Evolutionary conservation across 2,888 invertebrate species (phyloP), one percentile per base, ranked within the genome.

Genomic region (Siphlonurus alternatus): DNA sequence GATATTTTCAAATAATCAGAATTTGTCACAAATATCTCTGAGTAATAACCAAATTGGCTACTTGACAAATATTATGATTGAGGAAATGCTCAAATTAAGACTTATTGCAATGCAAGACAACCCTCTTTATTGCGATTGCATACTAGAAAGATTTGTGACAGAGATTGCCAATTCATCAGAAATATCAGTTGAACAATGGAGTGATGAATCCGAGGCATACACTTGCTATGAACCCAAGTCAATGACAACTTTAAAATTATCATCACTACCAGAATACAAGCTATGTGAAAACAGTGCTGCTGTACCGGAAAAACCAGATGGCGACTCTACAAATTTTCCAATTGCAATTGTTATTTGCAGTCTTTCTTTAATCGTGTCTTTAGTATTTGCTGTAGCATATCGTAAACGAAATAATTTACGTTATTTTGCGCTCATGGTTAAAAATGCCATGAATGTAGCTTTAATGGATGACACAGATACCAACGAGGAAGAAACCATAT

Each of bases 41-140:
- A 74, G 73, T 23, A 72, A 78, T 1, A 85, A 85, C 65, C 81
- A 79, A 25, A 76, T 85, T 7, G 82, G 80, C 62, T 69, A 81
- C 5, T 74, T 86, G 5, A 77, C 81, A 0, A 72, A 75, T 18
- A 77, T 78, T 53, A 85, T 86, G 82, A 70, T 81, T 0, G 67
- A 72, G 18, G 85, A 86, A 67, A 75, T 85, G 3, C 70, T 73
- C 1, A 68, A 73, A 0, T 65, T 83, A 1, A 70, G 75, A 0
- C 79, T 77, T 64, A 66, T 86, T 0, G 78, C 78, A 1, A 62
- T 86, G 0, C 77, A 80, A 0, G 76, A 76, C 0, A 87, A 86
- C 69, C 78, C 78, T 5, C 78, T 85, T 22, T 74, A 82, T 0
- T 86, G 86, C 69, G 81, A 80, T 63, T 84, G 85, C 66, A 72